Evolutionary conservation across 2,113 vertebrate genomes (phyloP), one percentile per base, ranked within the genome.

Genomic region (Megalops atlanticus): DNA sequence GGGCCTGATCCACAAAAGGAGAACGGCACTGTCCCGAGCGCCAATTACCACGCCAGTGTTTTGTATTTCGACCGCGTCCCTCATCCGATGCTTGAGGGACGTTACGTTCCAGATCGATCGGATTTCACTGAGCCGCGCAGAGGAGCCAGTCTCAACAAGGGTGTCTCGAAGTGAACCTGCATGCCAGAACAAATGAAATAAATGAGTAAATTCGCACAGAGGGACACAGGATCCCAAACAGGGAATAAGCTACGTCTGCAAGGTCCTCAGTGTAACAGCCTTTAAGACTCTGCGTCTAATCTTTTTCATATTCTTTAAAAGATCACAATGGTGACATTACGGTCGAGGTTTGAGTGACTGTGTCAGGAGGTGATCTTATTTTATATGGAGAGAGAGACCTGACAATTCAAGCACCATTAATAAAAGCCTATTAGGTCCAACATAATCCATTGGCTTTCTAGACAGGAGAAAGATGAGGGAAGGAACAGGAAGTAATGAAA

Each of bases 21-120:
- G 54, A 39, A 38, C 54, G 15, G 49, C n/a, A 47, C 47, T 47
- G 27, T 75, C 74, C 58, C 68, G 54, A 31, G 54, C 39, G 33
- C 39, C 16, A 45, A 38, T 76, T 81, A 80, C 3, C 71, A 41
- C 15, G 31, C 11, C 47, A 38, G 33, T 81, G 74, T 64, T 45
- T 40, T 31, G 36, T 35, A 77, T 77, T 33, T 64, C 39, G n/a
- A 80, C 43, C 38, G 39, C n/a, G 24, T 80, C 79, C 49, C 54
- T 35, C 1, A 35, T 27, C 52, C 52, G 73, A 8, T 54, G 33
- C 49, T 45, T 45, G 16, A 33, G 73, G 52, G 24, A 45, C 10
- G 16, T 27, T 69, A n/a, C 33, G 47, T 36, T 39, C 58, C 3
- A 31, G 38, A 54, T 39, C 36, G 41, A 70, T 81, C 40, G 54